Percentiles rank a stretch among this genome's conserved stretches.
Conservation (phyloP, 2,888 invertebrate species). For the Amiota mariae region DNA sequence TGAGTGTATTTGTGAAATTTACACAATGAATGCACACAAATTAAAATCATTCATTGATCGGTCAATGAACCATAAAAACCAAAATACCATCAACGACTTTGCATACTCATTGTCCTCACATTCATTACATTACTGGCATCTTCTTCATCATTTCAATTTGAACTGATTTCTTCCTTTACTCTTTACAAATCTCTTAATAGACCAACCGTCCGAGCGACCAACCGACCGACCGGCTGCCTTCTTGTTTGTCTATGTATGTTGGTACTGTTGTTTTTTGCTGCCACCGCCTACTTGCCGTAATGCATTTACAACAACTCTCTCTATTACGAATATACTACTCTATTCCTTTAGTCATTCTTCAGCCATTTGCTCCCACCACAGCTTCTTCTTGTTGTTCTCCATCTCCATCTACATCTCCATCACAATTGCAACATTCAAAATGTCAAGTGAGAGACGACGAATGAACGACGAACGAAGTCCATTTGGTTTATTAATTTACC, state of each 20-base stretch:
- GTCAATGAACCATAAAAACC: constrained; percentile 18
- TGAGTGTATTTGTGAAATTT: constrained; percentile 10
- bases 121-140: too few species aligned
- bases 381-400: too few species aligned
- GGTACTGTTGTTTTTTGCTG: constrained; percentile 5
- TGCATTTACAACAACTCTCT: constrained; percentile 49
- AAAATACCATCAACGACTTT: too few species aligned
- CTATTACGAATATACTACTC: neutral
- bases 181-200: too few species aligned
- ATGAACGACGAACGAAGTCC: constrained; percentile 54
- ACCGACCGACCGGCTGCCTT: neutral
- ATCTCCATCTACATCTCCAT: too few species aligned
- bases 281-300: constrained; percentile 44
- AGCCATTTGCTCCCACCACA: too few species aligned
- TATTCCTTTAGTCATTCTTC: too few species aligned
- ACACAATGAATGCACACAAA: constrained; percentile 14
- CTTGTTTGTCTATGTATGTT: neutral
- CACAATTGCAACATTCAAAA: constrained; percentile 38
- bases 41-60: constrained; percentile 30
- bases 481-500: constrained; percentile 68
- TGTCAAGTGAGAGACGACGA: constrained; percentile 58
- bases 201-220: neutral
- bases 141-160: neutral
- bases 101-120: too few species aligned
- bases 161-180: too few species aligned